These are phyloP conservation scores for Chondrilla cf. caribensis DNA, from an alignment of 37 sponge, comb jelly and placozoan species.

Conservation along the genomic window DNA sequence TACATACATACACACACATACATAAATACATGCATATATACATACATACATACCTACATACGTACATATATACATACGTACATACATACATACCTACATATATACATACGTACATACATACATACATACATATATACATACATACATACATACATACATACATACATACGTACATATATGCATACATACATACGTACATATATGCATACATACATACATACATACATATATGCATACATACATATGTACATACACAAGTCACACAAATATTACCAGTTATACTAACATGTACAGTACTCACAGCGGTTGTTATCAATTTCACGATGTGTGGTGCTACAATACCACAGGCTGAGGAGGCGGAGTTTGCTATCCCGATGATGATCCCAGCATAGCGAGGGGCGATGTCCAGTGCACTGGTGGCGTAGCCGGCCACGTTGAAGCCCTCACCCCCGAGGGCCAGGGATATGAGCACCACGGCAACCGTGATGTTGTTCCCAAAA, in stretches of 20 bases:
- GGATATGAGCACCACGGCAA: conserved; percentile 50
- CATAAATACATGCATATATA: too few species aligned
- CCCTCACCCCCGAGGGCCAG: conserved; percentile 61
- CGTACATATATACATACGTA: too few species aligned
- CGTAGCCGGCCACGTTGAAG: conserved; percentile 55
- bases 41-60: too few species aligned
- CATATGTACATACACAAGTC: not conserved
- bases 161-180: not conserved
- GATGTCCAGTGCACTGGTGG: conserved; percentile 77
- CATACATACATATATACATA: not conserved
- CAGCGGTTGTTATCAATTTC: conserved; percentile 12
- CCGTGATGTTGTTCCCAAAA: conserved; percentile 34
- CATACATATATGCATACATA: not conserved
- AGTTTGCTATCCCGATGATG: conserved; percentile 84
- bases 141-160: not conserved
- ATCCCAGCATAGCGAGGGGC: conserved; percentile 82
- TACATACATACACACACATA: not conserved
- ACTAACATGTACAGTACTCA: too few species aligned
- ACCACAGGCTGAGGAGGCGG: conserved; percentile 72
- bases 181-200: not conserved
- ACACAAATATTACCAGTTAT: not conserved
- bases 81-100: too few species aligned
- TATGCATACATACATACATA: not conserved
- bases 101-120: not conserved
- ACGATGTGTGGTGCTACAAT: conserved; percentile 40